A percentile compares a stretch with the other conserved stretches of the same genome.
phyloP scores from a whole-genome alignment of 2,113 vertebrate genomes.

The Rhinichthys klamathensis region DNA sequence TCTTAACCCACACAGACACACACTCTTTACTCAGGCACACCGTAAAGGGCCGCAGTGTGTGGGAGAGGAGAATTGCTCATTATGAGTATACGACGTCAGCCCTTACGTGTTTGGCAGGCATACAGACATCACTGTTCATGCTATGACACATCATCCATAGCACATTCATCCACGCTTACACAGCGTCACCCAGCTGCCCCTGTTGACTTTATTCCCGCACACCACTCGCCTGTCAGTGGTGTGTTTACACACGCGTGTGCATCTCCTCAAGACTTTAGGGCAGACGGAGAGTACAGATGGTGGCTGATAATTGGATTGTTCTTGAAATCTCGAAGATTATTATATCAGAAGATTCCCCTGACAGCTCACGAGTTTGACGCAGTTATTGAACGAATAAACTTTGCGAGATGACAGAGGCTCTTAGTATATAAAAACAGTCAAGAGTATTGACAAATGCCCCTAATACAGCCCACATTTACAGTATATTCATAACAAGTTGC shows the following conservation, averaged over 20 bases:
- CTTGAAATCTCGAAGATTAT: conserved; percentile 68
- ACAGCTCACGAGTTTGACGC: conserved; percentile 22
- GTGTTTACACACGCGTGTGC: conserved; percentile 3
- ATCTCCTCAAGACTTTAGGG: conserved; percentile 53
- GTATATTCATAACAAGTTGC: not conserved
- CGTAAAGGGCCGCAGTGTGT: conserved; percentile 54
- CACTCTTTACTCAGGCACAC: not conserved
- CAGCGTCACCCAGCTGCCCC: conserved; percentile 59
- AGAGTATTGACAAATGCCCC: not conserved
- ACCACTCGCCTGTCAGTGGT: not conserved
- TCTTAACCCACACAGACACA: conserved; percentile 49
- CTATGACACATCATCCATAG: conserved; percentile 44
- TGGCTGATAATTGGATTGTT: conserved; percentile 59
- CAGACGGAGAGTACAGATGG: conserved; percentile 76
- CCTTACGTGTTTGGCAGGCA: conserved; percentile 42
- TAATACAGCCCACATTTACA: not conserved
- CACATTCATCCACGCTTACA: conserved; percentile 60
- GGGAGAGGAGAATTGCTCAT: conserved; percentile 52
- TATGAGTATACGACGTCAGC: conserved; percentile 38
- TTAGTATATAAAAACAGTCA: not conserved
- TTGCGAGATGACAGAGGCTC: not conserved
- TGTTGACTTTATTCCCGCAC: conserved; percentile 45
- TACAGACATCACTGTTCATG: conserved; percentile 66
- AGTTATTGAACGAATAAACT: conserved; percentile 27
- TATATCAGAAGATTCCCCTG: conserved; percentile 49